Evolutionary conservation across 2,797 vertebrate species (phyloP).

Genomic region (Cyprinella venusta): DNA sequence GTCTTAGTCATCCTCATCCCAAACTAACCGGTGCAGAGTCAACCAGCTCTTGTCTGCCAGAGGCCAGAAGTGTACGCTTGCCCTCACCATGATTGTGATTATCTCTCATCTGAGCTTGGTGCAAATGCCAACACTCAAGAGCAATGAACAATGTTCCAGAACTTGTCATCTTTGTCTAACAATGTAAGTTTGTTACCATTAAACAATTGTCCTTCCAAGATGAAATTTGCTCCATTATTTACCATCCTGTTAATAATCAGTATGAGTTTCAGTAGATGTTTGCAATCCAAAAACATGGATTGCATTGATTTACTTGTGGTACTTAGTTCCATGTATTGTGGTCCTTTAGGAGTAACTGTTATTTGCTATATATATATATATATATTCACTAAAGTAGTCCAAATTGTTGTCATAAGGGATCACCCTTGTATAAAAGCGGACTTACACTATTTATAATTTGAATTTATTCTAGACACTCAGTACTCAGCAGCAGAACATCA

Average conservation of each 20-base stretch:
- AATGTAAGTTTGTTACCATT: not conserved
- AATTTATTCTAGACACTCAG: not conserved
- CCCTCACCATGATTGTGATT: conserved; percentile 22
- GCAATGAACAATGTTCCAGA: conserved; percentile 11
- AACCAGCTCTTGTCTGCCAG: conserved; percentile 21
- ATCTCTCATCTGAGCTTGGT: conserved; percentile 42
- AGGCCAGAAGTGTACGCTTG: not conserved
- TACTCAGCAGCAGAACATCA: not conserved
- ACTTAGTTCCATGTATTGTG: not conserved
- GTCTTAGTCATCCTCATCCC: conserved; percentile 13
- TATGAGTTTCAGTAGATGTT: not conserved
- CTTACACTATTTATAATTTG: not conserved
- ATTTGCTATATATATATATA: too few relatives aligned
- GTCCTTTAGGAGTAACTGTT: not conserved
- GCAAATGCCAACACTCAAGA: conserved; percentile 45
- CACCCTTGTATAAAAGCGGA: not conserved
- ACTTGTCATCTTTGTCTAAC: conserved; percentile 6
- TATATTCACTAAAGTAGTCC: not conserved
- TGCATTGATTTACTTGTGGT: not conserved
- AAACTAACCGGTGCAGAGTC: conserved; percentile 24
- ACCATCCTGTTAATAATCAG: not conserved
- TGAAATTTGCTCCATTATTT: not conserved
- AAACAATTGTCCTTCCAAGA: not conserved
- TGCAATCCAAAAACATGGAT: too few relatives aligned
- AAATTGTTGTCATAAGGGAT: too few relatives aligned